Base-by-base conservation (phyloP, 2,888 invertebrate genomes). In the Lysandra coridon region DNA sequence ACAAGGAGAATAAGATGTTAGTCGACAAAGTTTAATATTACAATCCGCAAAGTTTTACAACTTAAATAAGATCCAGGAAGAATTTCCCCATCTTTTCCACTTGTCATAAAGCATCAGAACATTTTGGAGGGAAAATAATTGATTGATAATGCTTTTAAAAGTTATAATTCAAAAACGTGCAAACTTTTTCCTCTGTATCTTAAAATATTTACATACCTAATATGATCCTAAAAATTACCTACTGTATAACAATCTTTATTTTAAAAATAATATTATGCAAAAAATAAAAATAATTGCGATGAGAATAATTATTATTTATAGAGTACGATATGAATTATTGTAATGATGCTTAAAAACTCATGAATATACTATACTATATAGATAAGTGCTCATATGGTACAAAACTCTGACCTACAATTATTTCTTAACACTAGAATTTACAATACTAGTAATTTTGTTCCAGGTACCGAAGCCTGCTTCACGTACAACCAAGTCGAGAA, bases 401-500 rank as follows among this genome's bases (percentile, higher is more conserved):
- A 23, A 23, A 23, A 0, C 44, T 44, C 60, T 4, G 60, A 6
- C 17, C n/a, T 60, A 17, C 5, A 60, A 60, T 17, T 60, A 37
- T 37, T n/a, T 0, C n/a, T n/a, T 1, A 60, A 60, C 57, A n/a
- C 4, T 6, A 76, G 49, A 62, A 78, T 80, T 81, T 73, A 62
- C 2, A 17, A 57, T 57, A 57, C 49, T 57, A 17, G 17, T 4
- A n/a, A 60, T 53, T 53, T 85, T 84, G 81, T 90, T 89, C 10
- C 87, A 93, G 93, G 83, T 83, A 83, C 84, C 74, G 73, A 82
- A 14, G 86, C 88, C 0, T 93, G 93, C 82, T 92, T 92, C 79
- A 83, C 83, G 33, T 83, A 82, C n/a, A 85, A 87, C 62, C 81
- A 84, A 2, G 76, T 82, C 1, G 83, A 84, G 77, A 83, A 81